These are phyloP conservation scores for Lomographa bimaculata DNA, from an alignment of 2,888 invertebrate genomes.

Conservation along the genomic window DNA sequence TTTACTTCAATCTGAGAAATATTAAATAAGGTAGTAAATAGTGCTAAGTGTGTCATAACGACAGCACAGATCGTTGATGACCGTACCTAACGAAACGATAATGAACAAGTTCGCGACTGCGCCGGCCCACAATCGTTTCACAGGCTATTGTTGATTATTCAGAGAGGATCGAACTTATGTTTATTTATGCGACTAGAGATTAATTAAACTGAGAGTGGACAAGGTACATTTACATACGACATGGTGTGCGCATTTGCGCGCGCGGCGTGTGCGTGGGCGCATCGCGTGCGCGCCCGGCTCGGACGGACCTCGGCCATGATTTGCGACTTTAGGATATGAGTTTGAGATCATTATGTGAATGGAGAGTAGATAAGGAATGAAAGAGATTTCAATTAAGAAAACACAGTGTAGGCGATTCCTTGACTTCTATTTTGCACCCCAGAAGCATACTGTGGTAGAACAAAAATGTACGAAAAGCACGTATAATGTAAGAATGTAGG, in stretches of 20 bases:
- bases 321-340: conserved; percentile 50
- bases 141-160: conserved; percentile 41
- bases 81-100: too few relatives aligned
- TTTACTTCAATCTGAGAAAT: too few relatives aligned
- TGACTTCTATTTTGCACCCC: too few relatives aligned
- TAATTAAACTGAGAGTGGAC: conserved; percentile 77
- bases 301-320: conserved; percentile 31
- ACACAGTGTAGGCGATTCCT: conserved; percentile 3
- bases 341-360: conserved; percentile 46
- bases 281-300: conserved; percentile 28
- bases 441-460: too few relatives aligned
- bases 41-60: too few relatives aligned
- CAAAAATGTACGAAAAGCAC: too few relatives aligned
- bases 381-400: conserved; percentile 31
- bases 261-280: conserved; percentile 67
- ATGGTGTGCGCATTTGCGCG: conserved; percentile 79
- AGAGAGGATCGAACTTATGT: conserved; percentile 63
- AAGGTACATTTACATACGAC: conserved; percentile 81
- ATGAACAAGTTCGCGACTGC: too few relatives aligned
- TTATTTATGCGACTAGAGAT: conserved; percentile 80
- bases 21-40: too few relatives aligned
- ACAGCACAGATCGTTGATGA: too few relatives aligned
- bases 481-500: too few relatives aligned
- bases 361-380: conserved; percentile 27
- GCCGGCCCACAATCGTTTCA: conserved; percentile 3